Evolutionary conservation across 2,888 invertebrate genomes (phyloP).

Genomic region (Blera fallax): DNA sequence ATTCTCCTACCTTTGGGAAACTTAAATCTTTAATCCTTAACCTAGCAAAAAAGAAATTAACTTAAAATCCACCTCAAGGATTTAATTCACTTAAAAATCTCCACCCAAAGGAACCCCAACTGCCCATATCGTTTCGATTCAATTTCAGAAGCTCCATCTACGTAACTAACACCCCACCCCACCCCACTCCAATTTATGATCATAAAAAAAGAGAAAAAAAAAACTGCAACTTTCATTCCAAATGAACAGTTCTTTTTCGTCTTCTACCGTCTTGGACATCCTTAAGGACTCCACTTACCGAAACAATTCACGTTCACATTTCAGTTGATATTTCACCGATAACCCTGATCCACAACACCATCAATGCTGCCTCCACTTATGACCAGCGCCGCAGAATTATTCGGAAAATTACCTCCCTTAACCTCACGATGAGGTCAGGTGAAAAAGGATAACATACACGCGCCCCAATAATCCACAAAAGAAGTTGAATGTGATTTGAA

Average conservation of each 20-base stretch:
- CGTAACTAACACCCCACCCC: constrained; percentile 7
- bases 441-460: constrained; percentile 57
- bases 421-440: constrained; percentile 42
- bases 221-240: constrained; percentile 11
- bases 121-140: background rate
- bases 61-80: background rate
- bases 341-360: constrained; percentile 36
- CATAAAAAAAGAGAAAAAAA: constrained; percentile 6
- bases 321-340: constrained; percentile 63
- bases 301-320: constrained; percentile 60
- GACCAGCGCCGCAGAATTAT: constrained; percentile 52
- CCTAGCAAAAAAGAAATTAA: background rate
- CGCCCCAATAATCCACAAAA: constrained; percentile 60
- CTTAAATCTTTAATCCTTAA: background rate
- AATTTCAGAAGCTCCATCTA: constrained; percentile 7
- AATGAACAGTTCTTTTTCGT: constrained; percentile 17
- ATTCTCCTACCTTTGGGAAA: too few species aligned
- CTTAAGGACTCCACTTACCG: constrained; percentile 51
- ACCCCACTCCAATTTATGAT: background rate
- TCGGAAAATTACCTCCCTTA: constrained; percentile 62
- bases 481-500: constrained; percentile 40
- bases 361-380: constrained; percentile 5
- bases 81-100: constrained; percentile 32
- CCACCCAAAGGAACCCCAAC: background rate
- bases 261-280: constrained; percentile 27